A percentile compares a stretch with the other conserved stretches of the same genome.
Evolutionary conservation across 2,113 vertebrate species (phyloP).

Genomic region (Herpetotheres cachinnans): DNA sequence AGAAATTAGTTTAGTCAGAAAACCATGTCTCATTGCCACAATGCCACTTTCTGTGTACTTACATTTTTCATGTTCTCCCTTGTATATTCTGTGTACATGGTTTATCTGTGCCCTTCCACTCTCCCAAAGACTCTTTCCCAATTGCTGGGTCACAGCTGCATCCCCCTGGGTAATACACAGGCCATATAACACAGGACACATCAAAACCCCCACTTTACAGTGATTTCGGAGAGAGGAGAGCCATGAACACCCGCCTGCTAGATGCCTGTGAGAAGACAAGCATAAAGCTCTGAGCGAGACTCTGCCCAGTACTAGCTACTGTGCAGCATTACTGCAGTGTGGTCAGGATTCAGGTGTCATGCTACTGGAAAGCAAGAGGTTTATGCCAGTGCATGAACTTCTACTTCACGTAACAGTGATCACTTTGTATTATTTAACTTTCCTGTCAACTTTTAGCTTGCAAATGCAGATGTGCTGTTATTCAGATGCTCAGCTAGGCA

Average conservation of each 20-base stretch:
- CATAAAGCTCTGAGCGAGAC: neutral
- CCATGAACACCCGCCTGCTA: neutral
- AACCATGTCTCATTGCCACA: neutral
- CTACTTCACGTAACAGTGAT: neutral
- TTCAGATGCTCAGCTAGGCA: conserved; percentile 9
- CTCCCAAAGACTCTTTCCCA: neutral
- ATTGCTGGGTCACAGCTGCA: neutral
- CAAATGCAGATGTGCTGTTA: neutral
- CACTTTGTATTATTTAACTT: neutral
- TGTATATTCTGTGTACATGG: no score
- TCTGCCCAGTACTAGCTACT: neutral
- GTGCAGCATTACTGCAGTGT: rapidly evolving
- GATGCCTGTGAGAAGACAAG: neutral
- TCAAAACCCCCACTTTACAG: neutral
- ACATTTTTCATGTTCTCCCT: neutral
- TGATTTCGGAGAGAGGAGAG: neutral
- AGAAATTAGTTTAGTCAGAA: neutral
- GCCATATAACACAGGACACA: neutral
- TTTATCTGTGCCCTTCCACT: neutral
- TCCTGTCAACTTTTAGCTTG: neutral
- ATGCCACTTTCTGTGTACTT: neutral
- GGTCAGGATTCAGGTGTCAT: neutral
- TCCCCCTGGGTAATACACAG: neutral
- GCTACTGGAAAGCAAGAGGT: neutral
- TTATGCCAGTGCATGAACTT: neutral